Conservation (phyloP, 1,140 invertebrate genomes). For the Calliopsis andreniformis region DNA sequence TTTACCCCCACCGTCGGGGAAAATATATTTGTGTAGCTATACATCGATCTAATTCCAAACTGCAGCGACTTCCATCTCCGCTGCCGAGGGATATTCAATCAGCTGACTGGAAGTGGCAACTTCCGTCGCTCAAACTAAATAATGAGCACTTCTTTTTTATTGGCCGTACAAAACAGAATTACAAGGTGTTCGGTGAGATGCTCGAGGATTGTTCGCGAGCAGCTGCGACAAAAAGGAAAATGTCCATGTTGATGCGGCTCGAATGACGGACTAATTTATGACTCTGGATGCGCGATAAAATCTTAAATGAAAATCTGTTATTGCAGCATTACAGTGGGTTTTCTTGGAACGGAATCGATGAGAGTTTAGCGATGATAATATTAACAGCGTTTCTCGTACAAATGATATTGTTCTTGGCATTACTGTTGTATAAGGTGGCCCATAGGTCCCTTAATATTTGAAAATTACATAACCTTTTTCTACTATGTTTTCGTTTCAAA, state of each 20-base stretch:
- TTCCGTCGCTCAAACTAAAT: slow-evolving; percentile 55
- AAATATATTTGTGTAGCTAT: slow-evolving; percentile 44
- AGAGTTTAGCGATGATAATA: too few species aligned
- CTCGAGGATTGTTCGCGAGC: not conserved
- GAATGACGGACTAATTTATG: slow-evolving; percentile 30
- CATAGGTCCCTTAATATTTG: too few species aligned
- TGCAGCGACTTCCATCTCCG: slow-evolving; percentile 59
- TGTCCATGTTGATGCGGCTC: not conserved
- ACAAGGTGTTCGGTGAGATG: not conserved
- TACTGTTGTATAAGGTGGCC: too few species aligned
- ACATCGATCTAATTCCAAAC: slow-evolving; percentile 51
- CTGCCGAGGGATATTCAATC: slow-evolving; percentile 60
- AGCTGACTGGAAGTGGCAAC: slow-evolving; percentile 45
- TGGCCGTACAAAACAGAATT: slow-evolving; percentile 31
- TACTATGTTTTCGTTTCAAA: too few species aligned
- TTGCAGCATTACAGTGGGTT: too few species aligned
- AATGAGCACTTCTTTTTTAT: slow-evolving; percentile 26
- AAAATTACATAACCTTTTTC: too few species aligned
- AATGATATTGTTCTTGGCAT: too few species aligned
- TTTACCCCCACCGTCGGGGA: slow-evolving; percentile 20
- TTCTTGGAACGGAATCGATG: too few species aligned
- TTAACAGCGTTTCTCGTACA: too few species aligned
- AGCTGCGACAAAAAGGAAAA: slow-evolving; percentile 3
- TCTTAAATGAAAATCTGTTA: too few species aligned
- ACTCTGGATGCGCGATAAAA: not conserved